phyloP scores from a whole-genome alignment of 2,797 vertebrate genomes.

The Varecia variegata region DNA sequence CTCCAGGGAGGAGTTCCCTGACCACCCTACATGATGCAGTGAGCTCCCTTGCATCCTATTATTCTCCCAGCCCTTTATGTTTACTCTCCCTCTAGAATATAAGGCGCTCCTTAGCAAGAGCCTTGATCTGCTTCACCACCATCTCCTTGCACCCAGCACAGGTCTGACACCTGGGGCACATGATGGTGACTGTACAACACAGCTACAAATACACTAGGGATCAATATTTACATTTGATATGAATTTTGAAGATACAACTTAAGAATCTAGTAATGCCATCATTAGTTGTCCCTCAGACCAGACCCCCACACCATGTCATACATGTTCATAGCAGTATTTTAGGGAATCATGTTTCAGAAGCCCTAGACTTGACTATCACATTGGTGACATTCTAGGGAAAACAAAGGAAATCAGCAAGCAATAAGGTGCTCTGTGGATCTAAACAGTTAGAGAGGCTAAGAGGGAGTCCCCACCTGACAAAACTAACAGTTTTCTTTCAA shows the following conservation, averaged over 20 bases:
- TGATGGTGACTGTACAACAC: neutral
- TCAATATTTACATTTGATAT: neutral
- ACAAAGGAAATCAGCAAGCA: neutral
- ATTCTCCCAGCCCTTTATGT: neutral
- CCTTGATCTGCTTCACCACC: neutral
- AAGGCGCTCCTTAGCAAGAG: neutral
- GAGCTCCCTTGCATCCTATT: neutral
- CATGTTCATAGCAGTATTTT: neutral
- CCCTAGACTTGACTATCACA: neutral
- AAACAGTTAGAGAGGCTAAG: neutral
- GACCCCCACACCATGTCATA: neutral
- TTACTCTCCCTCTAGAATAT: neutral
- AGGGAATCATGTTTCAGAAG: neutral
- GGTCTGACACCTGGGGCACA: neutral
- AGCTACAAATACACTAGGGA: neutral
- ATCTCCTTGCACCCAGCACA: neutral
- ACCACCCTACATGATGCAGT: neutral
- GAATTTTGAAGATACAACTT: neutral
- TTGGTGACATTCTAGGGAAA: neutral
- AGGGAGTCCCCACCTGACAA: neutral
- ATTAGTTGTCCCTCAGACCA: neutral
- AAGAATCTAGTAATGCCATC: neutral
- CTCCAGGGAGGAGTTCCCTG: neutral
- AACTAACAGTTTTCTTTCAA: slow-evolving; percentile 32
- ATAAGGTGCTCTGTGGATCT: neutral